phyloP scores from a whole-genome alignment of 2,113 vertebrate genomes.

The Jacana jacana region DNA sequence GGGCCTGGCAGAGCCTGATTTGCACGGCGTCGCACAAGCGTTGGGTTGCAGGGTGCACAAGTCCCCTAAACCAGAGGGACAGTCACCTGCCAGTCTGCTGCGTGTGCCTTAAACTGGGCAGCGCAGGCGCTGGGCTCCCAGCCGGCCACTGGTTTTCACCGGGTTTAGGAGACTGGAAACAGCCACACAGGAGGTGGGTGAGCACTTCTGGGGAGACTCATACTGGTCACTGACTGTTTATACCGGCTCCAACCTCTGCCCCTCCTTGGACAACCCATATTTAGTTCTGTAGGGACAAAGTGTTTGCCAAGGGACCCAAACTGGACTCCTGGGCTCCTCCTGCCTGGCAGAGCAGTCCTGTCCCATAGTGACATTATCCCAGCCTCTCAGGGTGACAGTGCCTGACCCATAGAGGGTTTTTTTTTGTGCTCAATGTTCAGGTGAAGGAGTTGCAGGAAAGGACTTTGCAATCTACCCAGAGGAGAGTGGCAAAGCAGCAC shows the following conservation, averaged over 20 bases:
- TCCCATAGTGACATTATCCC: fast-evolving
- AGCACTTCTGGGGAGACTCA: neutral
- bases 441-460: neutral
- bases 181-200: neutral
- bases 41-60: fast-evolving
- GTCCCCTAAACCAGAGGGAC: neutral
- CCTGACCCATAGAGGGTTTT: fast-evolving
- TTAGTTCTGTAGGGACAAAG: fast-evolving
- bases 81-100: neutral
- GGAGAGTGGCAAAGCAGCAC: neutral
- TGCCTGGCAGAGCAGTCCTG: fast-evolving
- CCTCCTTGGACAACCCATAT: neutral
- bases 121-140: neutral
- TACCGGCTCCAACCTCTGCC: neutral
- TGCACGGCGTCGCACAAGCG: fast-evolving
- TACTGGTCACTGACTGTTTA: neutral
- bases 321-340: neutral
- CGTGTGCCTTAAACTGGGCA: fast-evolving
- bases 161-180: neutral
- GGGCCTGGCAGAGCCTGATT: neutral
- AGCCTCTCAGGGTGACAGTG: neutral
- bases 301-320: neutral
- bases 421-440: fast-evolving
- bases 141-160: fast-evolving
- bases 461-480: fast-evolving